Evolutionary conservation across 2,888 invertebrate species (phyloP), one percentile per base, ranked within the genome.

Genomic region (Campaea margaritaria): DNA sequence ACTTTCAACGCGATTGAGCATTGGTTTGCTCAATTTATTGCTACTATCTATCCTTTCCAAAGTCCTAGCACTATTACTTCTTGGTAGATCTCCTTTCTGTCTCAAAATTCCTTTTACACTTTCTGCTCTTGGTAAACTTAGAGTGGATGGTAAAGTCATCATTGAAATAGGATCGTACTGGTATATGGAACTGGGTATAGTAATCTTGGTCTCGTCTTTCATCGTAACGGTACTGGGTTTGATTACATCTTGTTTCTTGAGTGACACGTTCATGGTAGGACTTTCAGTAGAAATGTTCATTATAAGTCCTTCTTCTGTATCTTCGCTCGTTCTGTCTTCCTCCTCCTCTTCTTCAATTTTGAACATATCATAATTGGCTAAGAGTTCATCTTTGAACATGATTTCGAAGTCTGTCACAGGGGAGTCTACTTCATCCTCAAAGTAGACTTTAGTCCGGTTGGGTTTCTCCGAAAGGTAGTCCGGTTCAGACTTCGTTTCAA

Each of bases 371-470:
- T 89, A 79, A 39, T 81, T 83, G 0, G 84, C 77, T 1, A 86
- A 62, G 0, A 93, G 79, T 75, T 93, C 93, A 63, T 93, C 93
- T 79, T 93, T 92, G 74, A 93, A 93, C 93, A 93, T 93, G 0
- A 93, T 93, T 78, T 93, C 93, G 51, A 93, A 93, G 75, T 93
- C 93, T 1, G 93, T 91, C 2, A 93, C 88, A 0, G 91, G 91
- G 0, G 91, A 90, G 52, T 93, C 86, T 0, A 91, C 86, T 76
- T 93, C 92, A 36, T 93, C 93, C 76, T 92, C 92, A 64, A 93
- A 93, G 67, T 93, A 91, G 0, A 93, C 93, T 69, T 91, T 91
- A 15, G 91, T 91, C 62, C 93, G 77, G 58, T 89, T 91, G 0
- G 91, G 91, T 68, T 82, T 86, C 42, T 88, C 90, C 1, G 83